Evolutionary conservation across 1,140 invertebrate species (phyloP).

Genomic region (Drosophila kohkoa): DNA sequence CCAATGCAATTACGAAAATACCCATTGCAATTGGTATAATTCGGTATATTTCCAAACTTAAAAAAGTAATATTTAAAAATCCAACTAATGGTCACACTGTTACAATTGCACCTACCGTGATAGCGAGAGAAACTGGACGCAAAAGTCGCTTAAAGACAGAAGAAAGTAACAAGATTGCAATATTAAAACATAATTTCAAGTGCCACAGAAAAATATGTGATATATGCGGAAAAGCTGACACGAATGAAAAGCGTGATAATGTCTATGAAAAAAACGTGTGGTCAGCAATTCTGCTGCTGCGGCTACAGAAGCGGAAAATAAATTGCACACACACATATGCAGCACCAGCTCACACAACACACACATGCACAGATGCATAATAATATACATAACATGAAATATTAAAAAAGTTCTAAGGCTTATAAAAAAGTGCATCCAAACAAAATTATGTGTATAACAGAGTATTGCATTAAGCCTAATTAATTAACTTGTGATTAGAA

Average conservation of each 20-base stretch:
- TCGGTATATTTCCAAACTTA: background rate
- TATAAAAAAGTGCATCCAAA: constrained; percentile 32
- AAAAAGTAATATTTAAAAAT: background rate
- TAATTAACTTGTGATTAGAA: constrained; percentile 30
- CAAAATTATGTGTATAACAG: background rate
- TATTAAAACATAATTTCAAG: constrained; percentile 28
- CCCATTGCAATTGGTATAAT: background rate
- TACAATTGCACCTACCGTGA: constrained; percentile 27
- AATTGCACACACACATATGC: constrained; percentile 41
- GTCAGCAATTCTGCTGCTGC: constrained; percentile 58
- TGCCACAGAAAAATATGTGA: constrained; percentile 27
- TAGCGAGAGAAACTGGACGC: constrained; percentile 19
- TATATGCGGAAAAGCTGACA: constrained; percentile 1
- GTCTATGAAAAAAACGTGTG: constrained; percentile 66
- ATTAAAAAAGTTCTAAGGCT: constrained; percentile 20
- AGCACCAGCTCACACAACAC: constrained; percentile 36
- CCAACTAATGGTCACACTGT: constrained; percentile 12
- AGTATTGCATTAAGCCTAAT: constrained; percentile 18
- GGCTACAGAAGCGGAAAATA: constrained; percentile 44
- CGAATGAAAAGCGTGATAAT: constrained; percentile 43
- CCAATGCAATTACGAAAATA: background rate
- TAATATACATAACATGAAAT: constrained; percentile 38
- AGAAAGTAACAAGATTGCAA: constrained; percentile 1
- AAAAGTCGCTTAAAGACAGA: constrained; percentile 25
- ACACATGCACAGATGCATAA: constrained; percentile 45